phyloP scores from a whole-genome alignment of 1,140 invertebrate species.

The Heliconius congener region DNA sequence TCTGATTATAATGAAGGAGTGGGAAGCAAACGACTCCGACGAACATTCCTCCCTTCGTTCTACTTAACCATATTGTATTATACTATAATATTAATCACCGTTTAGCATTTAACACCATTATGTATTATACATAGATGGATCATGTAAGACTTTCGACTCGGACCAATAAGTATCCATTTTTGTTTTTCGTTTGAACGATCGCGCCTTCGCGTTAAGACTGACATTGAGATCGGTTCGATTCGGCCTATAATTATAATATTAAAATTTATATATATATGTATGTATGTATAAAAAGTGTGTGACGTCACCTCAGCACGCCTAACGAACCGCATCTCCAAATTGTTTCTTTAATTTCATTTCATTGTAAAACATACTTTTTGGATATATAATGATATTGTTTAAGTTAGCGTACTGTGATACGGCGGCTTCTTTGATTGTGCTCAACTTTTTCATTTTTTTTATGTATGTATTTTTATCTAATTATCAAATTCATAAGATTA shows the following conservation, averaged over 20 bases:
- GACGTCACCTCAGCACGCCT: conserved; percentile 25
- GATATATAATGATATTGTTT: background rate
- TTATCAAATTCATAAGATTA: conserved; percentile 56
- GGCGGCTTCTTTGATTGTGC: conserved; percentile 26
- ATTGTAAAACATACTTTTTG: conserved; percentile 1
- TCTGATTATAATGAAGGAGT: conserved; percentile 11
- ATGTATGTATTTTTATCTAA: conserved; percentile 51
- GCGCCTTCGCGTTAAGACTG: conserved; percentile 49
- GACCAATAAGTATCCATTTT: conserved; percentile 55
- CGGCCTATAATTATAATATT: conserved; percentile 44
- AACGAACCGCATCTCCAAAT: background rate
- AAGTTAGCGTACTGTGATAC: too few relatives aligned
- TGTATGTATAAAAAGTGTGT: conserved; percentile 42
- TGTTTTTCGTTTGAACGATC: conserved; percentile 27
- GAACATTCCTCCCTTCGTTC: conserved; percentile 44
- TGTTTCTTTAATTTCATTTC: background rate
- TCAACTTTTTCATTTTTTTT: conserved; percentile 58
- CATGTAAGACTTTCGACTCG: conserved; percentile 41
- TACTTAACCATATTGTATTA: conserved; percentile 40
- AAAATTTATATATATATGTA: conserved; percentile 21
- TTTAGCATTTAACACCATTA: conserved; percentile 42
- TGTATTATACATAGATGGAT: conserved; percentile 19
- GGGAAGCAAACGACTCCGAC: conserved; percentile 18
- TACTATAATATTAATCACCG: conserved; percentile 27
- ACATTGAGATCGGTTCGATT: conserved; percentile 43